Conservation (phyloP, 2,888 invertebrate species). For the Microchrysa polita region DNA sequence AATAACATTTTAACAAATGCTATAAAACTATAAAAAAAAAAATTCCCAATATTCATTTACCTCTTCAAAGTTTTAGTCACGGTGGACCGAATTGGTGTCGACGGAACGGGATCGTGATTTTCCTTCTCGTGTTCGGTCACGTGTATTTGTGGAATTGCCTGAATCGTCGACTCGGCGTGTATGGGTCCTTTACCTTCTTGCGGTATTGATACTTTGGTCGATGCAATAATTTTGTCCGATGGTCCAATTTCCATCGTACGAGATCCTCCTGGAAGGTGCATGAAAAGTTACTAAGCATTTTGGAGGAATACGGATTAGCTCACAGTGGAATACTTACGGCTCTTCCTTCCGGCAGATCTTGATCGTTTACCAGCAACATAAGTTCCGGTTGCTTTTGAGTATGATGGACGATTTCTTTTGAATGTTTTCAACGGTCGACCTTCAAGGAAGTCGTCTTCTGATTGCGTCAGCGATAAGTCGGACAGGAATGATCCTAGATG, state of each 20-base stretch:
- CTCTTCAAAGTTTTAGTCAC: slow-evolving; percentile 27
- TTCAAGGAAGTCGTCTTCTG: slow-evolving; percentile 64
- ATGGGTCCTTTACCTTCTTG: slow-evolving; percentile 71
- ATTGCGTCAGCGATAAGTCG: slow-evolving; percentile 61
- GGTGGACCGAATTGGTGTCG: slow-evolving; percentile 1
- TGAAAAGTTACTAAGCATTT: too few relatives aligned
- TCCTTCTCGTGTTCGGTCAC: neutral
- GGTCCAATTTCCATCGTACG: slow-evolving; percentile 66
- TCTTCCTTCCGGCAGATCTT: slow-evolving; percentile 51
- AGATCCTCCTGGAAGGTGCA: too few relatives aligned
- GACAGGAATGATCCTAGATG: slow-evolving; percentile 64
- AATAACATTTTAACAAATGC: too few relatives aligned
- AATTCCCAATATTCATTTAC: too few relatives aligned
- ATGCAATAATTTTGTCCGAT: slow-evolving; percentile 75
- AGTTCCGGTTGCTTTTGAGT: slow-evolving; percentile 57
- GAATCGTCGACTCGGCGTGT: slow-evolving; percentile 76
- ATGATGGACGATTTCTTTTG: slow-evolving; percentile 65
- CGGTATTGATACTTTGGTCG: slow-evolving; percentile 77
- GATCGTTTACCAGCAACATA: slow-evolving; percentile 59
- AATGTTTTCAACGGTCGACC: slow-evolving; percentile 55
- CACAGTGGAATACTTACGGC: slow-evolving; percentile 34
- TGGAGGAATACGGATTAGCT: too few relatives aligned
- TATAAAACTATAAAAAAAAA: too few relatives aligned
- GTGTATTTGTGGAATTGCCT: slow-evolving; percentile 66
- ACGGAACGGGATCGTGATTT: slow-evolving; percentile 13